Evolutionary conservation across 1,140 invertebrate species (phyloP).

Genomic region (Antheraea pernyi): DNA sequence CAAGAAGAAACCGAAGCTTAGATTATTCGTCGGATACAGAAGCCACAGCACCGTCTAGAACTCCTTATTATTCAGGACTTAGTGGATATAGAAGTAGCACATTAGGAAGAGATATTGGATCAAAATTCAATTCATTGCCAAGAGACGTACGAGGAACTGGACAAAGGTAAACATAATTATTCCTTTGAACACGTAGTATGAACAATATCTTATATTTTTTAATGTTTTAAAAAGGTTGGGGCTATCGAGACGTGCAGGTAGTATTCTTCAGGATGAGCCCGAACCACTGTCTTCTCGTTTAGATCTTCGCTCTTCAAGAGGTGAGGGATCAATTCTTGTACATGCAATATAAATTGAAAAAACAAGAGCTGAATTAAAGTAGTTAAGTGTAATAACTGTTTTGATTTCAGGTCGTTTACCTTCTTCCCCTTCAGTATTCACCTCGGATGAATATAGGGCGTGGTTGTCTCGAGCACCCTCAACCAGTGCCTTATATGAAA

Average conservation of each 20-base stretch:
- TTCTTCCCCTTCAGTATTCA: slow-evolving; percentile 85
- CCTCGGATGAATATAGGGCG: slow-evolving; percentile 93
- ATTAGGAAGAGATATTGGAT: slow-evolving; percentile 78
- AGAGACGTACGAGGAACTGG: slow-evolving; percentile 84
- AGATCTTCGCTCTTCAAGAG: slow-evolving; percentile 74
- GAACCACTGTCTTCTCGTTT: slow-evolving; percentile 69
- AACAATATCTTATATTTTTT: slow-evolving; percentile 18
- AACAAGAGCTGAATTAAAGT: background rate
- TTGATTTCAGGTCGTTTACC: slow-evolving; percentile 57
- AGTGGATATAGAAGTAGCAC: slow-evolving; percentile 74
- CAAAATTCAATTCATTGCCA: slow-evolving; percentile 87
- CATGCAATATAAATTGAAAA: background rate
- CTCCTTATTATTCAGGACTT: slow-evolving; percentile 85
- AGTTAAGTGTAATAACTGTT: background rate
- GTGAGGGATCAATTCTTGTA: slow-evolving; percentile 28
- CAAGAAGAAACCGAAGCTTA: slow-evolving; percentile 86
- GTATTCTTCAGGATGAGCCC: slow-evolving; percentile 69
- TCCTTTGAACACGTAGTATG: slow-evolving; percentile 5
- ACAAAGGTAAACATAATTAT: slow-evolving; percentile 53
- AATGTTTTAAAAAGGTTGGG: slow-evolving; percentile 47
- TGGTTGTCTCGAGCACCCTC: slow-evolving; percentile 94
- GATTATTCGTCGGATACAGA: slow-evolving; percentile 97
- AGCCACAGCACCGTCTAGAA: slow-evolving; percentile 88
- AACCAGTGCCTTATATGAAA: slow-evolving; percentile 94
- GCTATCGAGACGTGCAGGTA: slow-evolving; percentile 62